phyloP scores from a whole-genome alignment of 2,113 vertebrate species.

The Sphyrna mokarran region DNA sequence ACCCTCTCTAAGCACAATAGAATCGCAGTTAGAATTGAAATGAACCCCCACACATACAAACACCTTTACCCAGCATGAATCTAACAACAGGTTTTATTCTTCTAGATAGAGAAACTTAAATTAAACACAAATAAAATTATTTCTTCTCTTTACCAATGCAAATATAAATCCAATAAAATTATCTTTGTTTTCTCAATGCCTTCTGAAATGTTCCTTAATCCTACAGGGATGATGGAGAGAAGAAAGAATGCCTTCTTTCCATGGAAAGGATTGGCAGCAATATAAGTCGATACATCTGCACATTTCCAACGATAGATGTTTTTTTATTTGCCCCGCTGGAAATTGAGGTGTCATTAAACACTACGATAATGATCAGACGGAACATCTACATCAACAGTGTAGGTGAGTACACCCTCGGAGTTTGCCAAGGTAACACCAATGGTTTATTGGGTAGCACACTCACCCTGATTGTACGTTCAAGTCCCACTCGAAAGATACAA shows the following conservation, averaged over 20 bases:
- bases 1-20: too few relatives aligned
- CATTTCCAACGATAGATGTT: background rate
- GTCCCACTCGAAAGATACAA: background rate
- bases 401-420: background rate
- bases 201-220: background rate
- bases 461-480: background rate
- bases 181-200: too few relatives aligned
- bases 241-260: background rate
- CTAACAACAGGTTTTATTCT: too few relatives aligned
- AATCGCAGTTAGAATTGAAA: too few relatives aligned
- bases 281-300: constrained; percentile 35
- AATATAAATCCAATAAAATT: too few relatives aligned
- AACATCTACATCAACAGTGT: background rate
- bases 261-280: background rate
- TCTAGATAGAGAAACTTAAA: too few relatives aligned
- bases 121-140: too few relatives aligned
- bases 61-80: too few relatives aligned
- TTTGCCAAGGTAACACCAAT: background rate
- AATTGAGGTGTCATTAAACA: background rate
- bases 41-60: too few relatives aligned
- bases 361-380: background rate
- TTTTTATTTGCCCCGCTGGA: background rate
- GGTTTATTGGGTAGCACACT: background rate
- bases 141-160: too few relatives aligned
- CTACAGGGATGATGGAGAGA: background rate